Conservation (phyloP, 2,888 invertebrate species). For the Hydriomena furcata region DNA sequence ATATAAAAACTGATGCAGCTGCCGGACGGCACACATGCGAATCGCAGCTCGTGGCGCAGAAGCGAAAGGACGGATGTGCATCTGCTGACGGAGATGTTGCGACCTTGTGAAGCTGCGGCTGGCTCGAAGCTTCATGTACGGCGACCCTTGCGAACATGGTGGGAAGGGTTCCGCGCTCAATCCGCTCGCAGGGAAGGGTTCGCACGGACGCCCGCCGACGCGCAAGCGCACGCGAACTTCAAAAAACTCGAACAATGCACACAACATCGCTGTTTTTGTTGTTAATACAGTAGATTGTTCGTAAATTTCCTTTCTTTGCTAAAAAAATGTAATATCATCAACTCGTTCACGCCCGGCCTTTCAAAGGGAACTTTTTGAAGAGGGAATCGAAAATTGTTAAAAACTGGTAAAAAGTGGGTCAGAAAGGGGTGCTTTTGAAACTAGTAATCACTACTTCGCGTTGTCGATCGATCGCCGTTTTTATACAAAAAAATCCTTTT, state of each 20-base stretch:
- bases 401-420: slow-evolving; percentile 82
- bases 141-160: slow-evolving; percentile 63
- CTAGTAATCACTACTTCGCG: slow-evolving; percentile 79
- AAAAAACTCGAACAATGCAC: slow-evolving; percentile 77
- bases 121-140: slow-evolving; percentile 43
- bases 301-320: slow-evolving; percentile 76
- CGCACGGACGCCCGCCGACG: slow-evolving; percentile 79
- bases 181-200: slow-evolving; percentile 73
- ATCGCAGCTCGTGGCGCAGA: slow-evolving; percentile 61
- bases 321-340: slow-evolving; percentile 83
- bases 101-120: slow-evolving; percentile 46
- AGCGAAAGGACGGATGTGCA: slow-evolving; percentile 57
- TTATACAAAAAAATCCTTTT: slow-evolving; percentile 71
- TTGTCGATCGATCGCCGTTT: slow-evolving; percentile 79
- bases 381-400: slow-evolving; percentile 77
- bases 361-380: slow-evolving; percentile 78
- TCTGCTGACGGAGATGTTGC: slow-evolving; percentile 36
- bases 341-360: slow-evolving; percentile 83
- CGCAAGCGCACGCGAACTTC: slow-evolving; percentile 81
- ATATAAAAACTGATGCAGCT: slow-evolving; percentile 82
- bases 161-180: slow-evolving; percentile 77
- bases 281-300: slow-evolving; percentile 82
- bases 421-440: slow-evolving; percentile 82
- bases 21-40: slow-evolving; percentile 81
- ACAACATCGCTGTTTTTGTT: slow-evolving; percentile 79